These are phyloP conservation scores for Pogonognathellus flavescens DNA, from an alignment of 1,140 invertebrate species.

Conservation along the genomic window DNA sequence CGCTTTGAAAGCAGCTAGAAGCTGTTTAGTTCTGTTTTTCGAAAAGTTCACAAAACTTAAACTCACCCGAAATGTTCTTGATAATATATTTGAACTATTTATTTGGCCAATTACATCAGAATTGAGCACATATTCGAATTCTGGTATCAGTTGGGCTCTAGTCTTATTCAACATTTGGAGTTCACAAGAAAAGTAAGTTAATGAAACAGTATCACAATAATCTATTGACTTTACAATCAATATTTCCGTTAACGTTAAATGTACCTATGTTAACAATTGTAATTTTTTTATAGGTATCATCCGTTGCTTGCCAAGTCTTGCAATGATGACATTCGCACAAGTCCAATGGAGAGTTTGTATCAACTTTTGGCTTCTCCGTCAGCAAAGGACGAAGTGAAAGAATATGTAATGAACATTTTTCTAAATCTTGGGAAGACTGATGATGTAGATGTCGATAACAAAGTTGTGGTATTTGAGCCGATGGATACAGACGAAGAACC, in stretches of 20 bases:
- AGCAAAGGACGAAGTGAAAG: conserved; percentile 43
- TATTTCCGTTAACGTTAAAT: too few species aligned
- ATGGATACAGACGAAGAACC: background rate
- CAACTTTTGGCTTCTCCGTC: conserved; percentile 39
- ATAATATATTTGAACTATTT: conserved; percentile 6
- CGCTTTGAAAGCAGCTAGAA: background rate
- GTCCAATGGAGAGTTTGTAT: conserved; percentile 50
- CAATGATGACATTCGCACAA: background rate
- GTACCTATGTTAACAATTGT: background rate
- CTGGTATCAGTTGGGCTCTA: conserved; percentile 51
- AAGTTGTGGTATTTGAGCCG: background rate
- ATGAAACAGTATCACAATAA: background rate
- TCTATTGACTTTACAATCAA: too few species aligned
- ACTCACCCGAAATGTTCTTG: background rate
- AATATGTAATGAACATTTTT: conserved; percentile 54
- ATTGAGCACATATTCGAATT: background rate
- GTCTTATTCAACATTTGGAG: conserved; percentile 57
- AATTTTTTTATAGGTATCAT: background rate
- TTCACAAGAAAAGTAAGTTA: background rate
- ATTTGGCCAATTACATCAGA: background rate
- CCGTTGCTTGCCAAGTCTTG: background rate
- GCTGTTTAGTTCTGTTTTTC: conserved; percentile 14
- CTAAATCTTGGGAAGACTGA: conserved; percentile 42
- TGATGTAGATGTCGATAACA: background rate
- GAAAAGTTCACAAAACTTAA: background rate